Conservation (phyloP, 2,797 vertebrate genomes). For the Sorex maritimensis region DNA sequence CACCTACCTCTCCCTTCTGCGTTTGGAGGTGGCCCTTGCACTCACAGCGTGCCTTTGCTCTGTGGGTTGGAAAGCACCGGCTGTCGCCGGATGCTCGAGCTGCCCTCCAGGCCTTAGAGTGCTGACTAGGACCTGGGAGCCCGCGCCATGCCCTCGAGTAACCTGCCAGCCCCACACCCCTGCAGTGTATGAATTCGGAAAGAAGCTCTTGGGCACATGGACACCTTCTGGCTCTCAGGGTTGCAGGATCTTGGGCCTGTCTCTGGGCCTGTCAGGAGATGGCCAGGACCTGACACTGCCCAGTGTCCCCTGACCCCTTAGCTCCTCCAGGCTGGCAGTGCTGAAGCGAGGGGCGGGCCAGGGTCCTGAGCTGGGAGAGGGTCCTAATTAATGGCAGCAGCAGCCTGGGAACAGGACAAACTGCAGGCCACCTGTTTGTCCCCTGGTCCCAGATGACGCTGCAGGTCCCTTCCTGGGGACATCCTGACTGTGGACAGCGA, state of each 20-base stretch:
- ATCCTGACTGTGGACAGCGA: background rate
- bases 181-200: no score
- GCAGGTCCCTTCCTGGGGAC: background rate
- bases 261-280: background rate
- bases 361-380: background rate
- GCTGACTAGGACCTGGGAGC: no score
- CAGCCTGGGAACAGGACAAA: background rate
- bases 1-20: slow-evolving; percentile 9
- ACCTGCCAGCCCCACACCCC: no score
- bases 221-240: background rate
- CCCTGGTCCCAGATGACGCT: background rate
- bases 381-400: background rate
- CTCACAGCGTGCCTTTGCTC: slow-evolving; percentile 39
- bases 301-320: background rate
- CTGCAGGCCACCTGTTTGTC: slow-evolving; percentile 7
- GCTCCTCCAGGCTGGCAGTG: background rate
- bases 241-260: background rate
- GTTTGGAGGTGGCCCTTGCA: slow-evolving; percentile 28
- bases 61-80: slow-evolving; percentile 57
- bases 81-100: slow-evolving; percentile 5
- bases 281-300: background rate
- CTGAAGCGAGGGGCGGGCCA: background rate
- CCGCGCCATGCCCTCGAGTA: no score
- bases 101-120: background rate
- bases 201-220: no score